phyloP scores from a whole-genome alignment of 2,113 vertebrate genomes.

The Petrocephalus microphthalmus region DNA sequence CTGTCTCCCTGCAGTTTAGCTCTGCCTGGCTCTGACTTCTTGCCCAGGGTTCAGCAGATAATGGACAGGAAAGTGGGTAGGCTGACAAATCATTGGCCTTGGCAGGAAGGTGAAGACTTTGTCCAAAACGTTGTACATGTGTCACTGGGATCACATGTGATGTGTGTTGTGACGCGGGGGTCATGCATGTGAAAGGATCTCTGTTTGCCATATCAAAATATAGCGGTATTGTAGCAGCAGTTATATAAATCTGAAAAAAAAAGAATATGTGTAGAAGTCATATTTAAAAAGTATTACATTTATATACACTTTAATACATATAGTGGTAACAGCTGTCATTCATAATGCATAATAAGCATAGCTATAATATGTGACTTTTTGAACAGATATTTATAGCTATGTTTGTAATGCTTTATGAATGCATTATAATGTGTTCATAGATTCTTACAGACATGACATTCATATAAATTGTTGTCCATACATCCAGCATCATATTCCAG shows the following conservation, averaged over 20 bases:
- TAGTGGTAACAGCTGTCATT: not conserved
- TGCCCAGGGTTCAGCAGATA: not conserved
- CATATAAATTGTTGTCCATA: not conserved
- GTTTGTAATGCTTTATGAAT: not conserved
- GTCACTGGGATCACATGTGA: constrained; percentile 57
- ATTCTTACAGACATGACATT: not conserved
- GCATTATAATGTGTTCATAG: not conserved
- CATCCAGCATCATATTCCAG: not conserved
- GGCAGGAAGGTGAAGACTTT: not conserved
- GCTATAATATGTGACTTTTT: not conserved
- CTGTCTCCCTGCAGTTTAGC: not conserved
- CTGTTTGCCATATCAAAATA: not conserved
- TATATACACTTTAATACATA: not conserved
- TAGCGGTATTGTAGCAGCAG: not conserved
- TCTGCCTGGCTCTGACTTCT: not conserved
- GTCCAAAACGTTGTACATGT: constrained; percentile 51
- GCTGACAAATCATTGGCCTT: constrained; percentile 56
- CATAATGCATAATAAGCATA: not conserved
- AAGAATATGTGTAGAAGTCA: not conserved
- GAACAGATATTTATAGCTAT: not conserved
- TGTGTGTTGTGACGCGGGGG: constrained; percentile 51
- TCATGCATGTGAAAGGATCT: constrained; percentile 34
- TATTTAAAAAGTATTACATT: not conserved
- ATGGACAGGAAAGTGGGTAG: not conserved
- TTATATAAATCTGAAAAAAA: not conserved